These are phyloP conservation scores for Stenotaenia linearis DNA, from an alignment of 2,888 invertebrate genomes.

Conservation along the genomic window DNA sequence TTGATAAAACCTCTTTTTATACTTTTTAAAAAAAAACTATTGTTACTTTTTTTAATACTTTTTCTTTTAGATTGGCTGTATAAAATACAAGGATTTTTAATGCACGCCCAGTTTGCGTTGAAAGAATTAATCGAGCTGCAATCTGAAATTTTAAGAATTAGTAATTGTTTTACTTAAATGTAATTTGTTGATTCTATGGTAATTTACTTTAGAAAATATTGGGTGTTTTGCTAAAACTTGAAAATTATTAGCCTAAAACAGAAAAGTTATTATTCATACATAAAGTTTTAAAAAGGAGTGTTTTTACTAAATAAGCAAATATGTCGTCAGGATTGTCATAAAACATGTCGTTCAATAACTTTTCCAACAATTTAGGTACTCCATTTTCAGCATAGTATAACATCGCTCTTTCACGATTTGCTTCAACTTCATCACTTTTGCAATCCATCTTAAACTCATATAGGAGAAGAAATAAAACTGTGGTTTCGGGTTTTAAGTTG, in stretches of 20 bases:
- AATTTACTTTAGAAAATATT: not conserved
- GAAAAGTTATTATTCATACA: not conserved
- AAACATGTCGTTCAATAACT: slow-evolving; percentile 7
- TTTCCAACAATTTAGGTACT: not conserved
- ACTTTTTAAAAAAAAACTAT: not conserved
- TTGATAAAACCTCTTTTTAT: not conserved
- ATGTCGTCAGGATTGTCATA: slow-evolving; percentile 24
- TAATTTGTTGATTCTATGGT: not conserved
- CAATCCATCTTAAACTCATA: not conserved
- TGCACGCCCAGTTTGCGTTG: not conserved
- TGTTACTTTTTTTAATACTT: not conserved
- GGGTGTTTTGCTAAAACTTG: not conserved
- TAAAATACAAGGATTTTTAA: not conserved
- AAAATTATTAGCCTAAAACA: not conserved
- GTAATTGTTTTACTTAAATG: not conserved
- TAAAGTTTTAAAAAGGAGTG: not conserved
- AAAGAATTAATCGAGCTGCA: not conserved
- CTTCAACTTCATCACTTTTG: not conserved
- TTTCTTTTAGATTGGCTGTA: not conserved
- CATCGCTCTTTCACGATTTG: not conserved
- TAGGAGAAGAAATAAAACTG: not conserved
- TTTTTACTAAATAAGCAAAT: not conserved
- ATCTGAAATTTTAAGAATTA: not conserved
- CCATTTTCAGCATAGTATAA: not conserved
- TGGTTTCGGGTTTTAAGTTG: too few species aligned